Evolutionary conservation across 2,797 vertebrate genomes (phyloP).

Genomic region (Leptodactylus fallax): DNA sequence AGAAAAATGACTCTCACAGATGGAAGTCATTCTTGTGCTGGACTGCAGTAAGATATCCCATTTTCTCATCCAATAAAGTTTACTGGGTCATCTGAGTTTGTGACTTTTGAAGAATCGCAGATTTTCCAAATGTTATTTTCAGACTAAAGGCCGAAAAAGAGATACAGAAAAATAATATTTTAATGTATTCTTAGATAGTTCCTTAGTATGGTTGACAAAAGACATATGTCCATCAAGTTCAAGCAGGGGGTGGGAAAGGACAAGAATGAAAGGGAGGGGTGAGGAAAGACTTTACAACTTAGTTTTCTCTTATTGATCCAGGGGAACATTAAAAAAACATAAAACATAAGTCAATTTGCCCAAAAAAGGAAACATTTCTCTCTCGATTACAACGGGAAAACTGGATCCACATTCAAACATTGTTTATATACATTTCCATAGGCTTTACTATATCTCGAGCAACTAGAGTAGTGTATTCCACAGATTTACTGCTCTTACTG

Average conservation of each 20-base stretch:
- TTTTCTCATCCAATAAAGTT: neutral
- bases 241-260: neutral
- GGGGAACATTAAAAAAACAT: no score
- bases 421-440: no score
- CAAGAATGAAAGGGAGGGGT: neutral
- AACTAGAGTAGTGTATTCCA: no score
- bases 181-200: no score
- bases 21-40: neutral
- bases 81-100: neutral
- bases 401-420: no score
- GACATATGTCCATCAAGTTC: neutral
- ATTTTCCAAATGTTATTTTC: conserved; percentile 20
- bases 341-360: no score
- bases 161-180: neutral
- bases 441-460: no score
- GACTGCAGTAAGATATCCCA: neutral
- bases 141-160: neutral
- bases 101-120: neutral
- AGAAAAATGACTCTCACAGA: neutral
- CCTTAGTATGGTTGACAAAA: neutral
- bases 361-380: no score
- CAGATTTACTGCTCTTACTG: no score
- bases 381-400: no score
- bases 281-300: no score
- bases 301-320: no score